Evolutionary conservation across 2,113 vertebrate species (phyloP).

Genomic region (Gulo gulo): DNA sequence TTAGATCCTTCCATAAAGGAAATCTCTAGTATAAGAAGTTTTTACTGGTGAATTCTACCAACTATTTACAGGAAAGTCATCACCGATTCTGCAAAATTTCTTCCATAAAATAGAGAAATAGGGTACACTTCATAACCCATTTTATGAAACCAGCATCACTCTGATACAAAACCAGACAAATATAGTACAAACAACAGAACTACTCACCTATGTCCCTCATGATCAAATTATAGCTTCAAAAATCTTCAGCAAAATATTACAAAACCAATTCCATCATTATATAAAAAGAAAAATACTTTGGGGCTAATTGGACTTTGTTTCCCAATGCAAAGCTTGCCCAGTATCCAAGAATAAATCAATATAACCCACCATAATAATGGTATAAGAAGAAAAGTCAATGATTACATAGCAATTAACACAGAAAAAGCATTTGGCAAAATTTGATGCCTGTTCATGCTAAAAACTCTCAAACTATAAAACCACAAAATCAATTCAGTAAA

Average conservation of each 20-base stretch:
- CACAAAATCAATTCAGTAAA: not conserved
- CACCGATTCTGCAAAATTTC: not conserved
- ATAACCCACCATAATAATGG: not conserved
- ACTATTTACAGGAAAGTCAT: not conserved
- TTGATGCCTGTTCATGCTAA: not conserved
- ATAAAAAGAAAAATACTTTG: not conserved
- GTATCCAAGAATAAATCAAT: not conserved
- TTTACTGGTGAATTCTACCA: not conserved
- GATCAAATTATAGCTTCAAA: not conserved
- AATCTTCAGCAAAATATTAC: not conserved
- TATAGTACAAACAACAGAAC: not conserved
- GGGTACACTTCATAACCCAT: not conserved
- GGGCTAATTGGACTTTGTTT: not conserved
- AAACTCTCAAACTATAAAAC: not conserved
- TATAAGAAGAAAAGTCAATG: not conserved
- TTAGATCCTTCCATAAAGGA: not conserved
- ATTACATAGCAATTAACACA: not conserved
- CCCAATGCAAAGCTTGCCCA: not conserved
- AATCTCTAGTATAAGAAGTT: not conserved
- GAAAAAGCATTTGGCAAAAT: not conserved
- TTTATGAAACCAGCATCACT: not conserved
- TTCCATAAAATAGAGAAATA: not conserved
- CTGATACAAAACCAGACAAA: not conserved
- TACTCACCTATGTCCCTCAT: not conserved
- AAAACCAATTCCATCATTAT: not conserved